Evolutionary conservation across 2,113 vertebrate species (phyloP).

Genomic region (Nansenia antarctica): DNA sequence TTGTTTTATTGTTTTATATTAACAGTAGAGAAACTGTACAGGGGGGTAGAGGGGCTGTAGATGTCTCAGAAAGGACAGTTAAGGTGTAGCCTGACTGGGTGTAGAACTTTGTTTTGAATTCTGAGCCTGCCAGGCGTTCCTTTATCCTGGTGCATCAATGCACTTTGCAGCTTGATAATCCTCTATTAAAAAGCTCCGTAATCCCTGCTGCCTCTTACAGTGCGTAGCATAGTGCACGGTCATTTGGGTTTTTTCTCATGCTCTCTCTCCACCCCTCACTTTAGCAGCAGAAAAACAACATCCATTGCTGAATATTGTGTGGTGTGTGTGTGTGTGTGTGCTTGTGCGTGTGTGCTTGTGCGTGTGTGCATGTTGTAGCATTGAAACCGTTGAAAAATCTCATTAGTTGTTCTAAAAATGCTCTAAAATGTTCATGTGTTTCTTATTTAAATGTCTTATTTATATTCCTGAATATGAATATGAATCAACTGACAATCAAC

Average conservation of each 20-base stretch:
- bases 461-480: not conserved
- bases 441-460: conserved; percentile 8
- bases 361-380: not conserved
- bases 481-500: not conserved
- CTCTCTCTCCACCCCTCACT: conserved; percentile 54
- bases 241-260: conserved; percentile 63
- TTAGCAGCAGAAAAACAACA: conserved; percentile 48
- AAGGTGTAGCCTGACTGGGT: too few relatives aligned
- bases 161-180: conserved; percentile 75
- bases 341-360: not conserved
- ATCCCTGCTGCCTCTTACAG: conserved; percentile 67
- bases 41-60: too few relatives aligned
- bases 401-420: conserved; percentile 21
- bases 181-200: conserved; percentile 68
- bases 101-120: not conserved
- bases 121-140: conserved; percentile 35
- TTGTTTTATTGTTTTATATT: too few relatives aligned
- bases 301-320: conserved; percentile 26
- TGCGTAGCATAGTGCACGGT: conserved; percentile 61
- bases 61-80: too few relatives aligned
- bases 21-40: too few relatives aligned
- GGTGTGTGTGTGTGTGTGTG: not conserved
- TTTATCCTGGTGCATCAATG: conserved; percentile 64
- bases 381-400: not conserved
- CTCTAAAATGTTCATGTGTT: not conserved